Conservation (phyloP, 2,113 vertebrate species). For the Osmerus eperlanus region DNA sequence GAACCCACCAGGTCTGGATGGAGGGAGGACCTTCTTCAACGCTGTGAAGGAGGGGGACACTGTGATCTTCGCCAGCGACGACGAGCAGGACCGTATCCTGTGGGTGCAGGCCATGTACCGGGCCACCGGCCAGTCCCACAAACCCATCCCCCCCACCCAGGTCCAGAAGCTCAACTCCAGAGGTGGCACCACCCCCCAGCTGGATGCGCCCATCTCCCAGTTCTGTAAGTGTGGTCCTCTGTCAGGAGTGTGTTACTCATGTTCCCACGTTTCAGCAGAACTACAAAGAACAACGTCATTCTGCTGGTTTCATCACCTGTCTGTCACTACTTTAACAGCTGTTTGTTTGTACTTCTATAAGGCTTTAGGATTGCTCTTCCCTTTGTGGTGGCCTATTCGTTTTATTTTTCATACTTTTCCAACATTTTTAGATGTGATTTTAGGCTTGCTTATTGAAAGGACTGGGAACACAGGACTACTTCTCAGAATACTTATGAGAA, state of each 20-base stretch:
- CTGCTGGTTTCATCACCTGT: too few relatives aligned
- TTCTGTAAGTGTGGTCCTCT: slow-evolving; percentile 88
- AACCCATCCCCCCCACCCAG: slow-evolving; percentile 95
- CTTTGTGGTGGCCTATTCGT: too few relatives aligned
- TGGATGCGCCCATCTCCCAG: slow-evolving; percentile 97
- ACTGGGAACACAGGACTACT: too few relatives aligned
- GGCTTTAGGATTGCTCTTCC: too few relatives aligned
- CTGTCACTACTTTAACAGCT: too few relatives aligned
- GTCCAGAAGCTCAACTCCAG: slow-evolving; percentile 98
- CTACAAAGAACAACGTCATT: slow-evolving; percentile 7
- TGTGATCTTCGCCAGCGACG: slow-evolving; percentile 97
- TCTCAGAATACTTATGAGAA: too few relatives aligned
- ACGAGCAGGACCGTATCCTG: slow-evolving; percentile 96
- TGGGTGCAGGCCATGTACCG: slow-evolving; percentile 99
- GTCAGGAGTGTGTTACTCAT: neutral
- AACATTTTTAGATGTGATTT: too few relatives aligned
- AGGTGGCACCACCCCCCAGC: slow-evolving; percentile 88
- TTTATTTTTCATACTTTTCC: too few relatives aligned
- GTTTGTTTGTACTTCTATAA: too few relatives aligned
- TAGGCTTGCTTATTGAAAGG: too few relatives aligned
- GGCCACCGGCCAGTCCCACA: slow-evolving; percentile 97
- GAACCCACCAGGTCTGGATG: slow-evolving; percentile 83
- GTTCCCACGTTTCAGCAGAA: slow-evolving; percentile 2
- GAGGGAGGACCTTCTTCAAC: slow-evolving; percentile 95
- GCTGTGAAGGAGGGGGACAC: slow-evolving; percentile 98